Percentiles rank a stretch among this genome's conserved stretches.
Conservation (phyloP, 2,888 invertebrate species). For the Danaus chrysippus region DNA sequence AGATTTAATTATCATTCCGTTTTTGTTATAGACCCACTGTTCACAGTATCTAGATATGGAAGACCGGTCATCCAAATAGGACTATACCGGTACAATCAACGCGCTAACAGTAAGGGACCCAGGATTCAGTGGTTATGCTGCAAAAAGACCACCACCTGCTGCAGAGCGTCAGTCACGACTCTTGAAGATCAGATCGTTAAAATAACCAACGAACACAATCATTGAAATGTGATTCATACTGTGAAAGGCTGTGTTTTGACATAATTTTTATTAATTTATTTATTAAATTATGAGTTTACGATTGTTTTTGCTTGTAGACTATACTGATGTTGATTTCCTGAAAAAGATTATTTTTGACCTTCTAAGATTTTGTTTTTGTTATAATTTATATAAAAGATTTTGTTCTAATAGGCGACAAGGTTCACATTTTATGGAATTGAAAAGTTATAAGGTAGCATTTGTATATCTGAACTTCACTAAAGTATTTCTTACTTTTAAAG, state of each 20-base stretch:
- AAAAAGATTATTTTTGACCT: no score
- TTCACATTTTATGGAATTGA: not conserved
- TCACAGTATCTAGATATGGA: conserved; percentile 34
- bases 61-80: conserved; percentile 32
- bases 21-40: conserved; percentile 15
- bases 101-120: conserved; percentile 24
- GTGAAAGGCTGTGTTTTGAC: not conserved
- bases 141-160: conserved; percentile 33
- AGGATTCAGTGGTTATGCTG: conserved; percentile 44
- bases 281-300: conserved; percentile 1
- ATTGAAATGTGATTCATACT: conserved; percentile 12
- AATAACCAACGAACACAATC: conserved; percentile 30
- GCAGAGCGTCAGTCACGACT: conserved; percentile 37
- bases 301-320: not conserved
- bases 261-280: not conserved
- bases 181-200: conserved; percentile 29
- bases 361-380: not conserved
- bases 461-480: no score
- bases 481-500: no score
- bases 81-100: conserved; percentile 26
- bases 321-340: no score
- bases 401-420: conserved; percentile 10
- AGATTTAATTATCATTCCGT: not conserved
- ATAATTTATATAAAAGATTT: no score
- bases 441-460: no score